Evolutionary conservation across 2,113 vertebrate genomes (phyloP).

Genomic region (Gobiocypris rarus): DNA sequence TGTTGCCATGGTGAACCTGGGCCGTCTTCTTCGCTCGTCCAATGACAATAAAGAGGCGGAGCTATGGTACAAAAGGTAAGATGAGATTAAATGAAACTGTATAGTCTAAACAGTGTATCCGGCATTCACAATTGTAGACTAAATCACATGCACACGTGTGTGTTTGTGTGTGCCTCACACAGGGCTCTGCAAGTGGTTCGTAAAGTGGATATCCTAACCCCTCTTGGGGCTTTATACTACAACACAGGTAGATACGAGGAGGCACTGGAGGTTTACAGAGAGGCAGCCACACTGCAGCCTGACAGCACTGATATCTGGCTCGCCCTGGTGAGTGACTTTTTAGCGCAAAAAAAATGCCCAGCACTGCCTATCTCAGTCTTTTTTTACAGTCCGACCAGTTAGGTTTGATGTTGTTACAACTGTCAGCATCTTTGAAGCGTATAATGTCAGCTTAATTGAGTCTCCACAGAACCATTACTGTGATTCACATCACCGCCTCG

Average conservation of each 20-base stretch:
- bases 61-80: conserved; percentile 91
- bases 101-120: background rate
- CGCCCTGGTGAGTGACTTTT: conserved; percentile 82
- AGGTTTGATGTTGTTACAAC: background rate
- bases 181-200: conserved; percentile 87
- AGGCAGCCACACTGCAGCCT: conserved; percentile 83
- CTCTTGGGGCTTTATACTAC: conserved; percentile 92
- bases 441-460: conserved; percentile 27
- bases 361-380: background rate
- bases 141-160: background rate
- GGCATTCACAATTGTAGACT: background rate
- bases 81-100: conserved; percentile 1
- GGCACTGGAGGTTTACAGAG: conserved; percentile 87
- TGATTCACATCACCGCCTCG: conserved; percentile 29
- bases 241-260: conserved; percentile 92
- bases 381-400: background rate
- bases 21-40: conserved; percentile 88
- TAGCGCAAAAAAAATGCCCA: background rate
- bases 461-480: conserved; percentile 28
- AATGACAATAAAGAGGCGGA: conserved; percentile 89
- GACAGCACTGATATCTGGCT: conserved; percentile 84
- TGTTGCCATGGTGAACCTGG: conserved; percentile 96
- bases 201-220: conserved; percentile 87
- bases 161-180: conserved; percentile 37
- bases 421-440: background rate